These are phyloP conservation scores for Rotaria macrura DNA, from an alignment of 2,888 invertebrate species.

Conservation along the genomic window DNA sequence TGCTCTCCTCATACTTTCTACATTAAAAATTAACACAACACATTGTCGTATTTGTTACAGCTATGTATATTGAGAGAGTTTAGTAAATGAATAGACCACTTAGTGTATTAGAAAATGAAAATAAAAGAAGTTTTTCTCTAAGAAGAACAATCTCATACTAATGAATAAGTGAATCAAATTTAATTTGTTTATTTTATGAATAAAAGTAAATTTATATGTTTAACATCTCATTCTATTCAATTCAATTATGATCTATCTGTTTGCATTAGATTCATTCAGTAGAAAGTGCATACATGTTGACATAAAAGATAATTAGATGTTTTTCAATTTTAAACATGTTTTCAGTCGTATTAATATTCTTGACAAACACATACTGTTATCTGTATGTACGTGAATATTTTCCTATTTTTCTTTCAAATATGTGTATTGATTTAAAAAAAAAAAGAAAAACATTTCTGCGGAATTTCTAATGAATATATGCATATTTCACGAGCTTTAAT, in stretches of 20 bases:
- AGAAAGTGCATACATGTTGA: background rate
- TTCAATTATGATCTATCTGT: background rate
- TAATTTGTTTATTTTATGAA: no score
- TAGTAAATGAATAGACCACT: no score
- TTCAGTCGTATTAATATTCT: background rate
- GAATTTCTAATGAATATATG: background rate
- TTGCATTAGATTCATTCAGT: background rate
- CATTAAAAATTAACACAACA: background rate
- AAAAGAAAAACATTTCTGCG: background rate
- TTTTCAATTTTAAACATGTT: background rate
- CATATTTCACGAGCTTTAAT: background rate
- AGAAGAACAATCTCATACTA: no score
- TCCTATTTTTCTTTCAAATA: background rate
- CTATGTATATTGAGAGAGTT: no score
- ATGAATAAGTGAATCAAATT: no score
- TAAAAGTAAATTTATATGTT: no score
- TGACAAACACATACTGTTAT: background rate
- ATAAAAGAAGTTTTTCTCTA: no score
- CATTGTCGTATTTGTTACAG: background rate
- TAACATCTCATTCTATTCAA: no score
- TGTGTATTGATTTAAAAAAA: background rate
- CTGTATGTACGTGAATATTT: background rate
- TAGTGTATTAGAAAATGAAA: no score
- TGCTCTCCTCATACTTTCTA: background rate
- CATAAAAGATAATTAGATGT: background rate